phyloP scores from a whole-genome alignment of 2,888 invertebrate species.

The Epistrophe eligans region DNA sequence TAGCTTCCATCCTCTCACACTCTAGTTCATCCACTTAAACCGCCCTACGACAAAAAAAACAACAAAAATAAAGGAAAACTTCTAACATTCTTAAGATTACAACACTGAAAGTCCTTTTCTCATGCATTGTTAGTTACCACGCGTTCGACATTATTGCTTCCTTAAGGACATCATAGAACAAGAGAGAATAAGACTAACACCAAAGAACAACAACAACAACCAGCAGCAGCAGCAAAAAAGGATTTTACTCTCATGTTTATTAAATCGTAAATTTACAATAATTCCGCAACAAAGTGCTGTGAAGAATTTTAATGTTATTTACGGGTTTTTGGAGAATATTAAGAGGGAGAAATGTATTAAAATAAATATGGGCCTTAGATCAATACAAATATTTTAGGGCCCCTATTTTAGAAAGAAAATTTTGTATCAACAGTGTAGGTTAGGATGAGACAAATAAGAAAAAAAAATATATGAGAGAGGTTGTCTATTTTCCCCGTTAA shows the following conservation, averaged over 20 bases:
- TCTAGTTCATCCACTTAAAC: conserved; percentile 19
- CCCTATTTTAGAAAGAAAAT: not conserved
- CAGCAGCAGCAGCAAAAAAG: conserved; percentile 43
- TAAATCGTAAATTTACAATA: conserved; percentile 76
- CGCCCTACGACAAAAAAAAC: not conserved
- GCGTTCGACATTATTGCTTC: conserved; percentile 68
- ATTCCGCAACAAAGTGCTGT: conserved; percentile 72
- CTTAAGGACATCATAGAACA: conserved; percentile 57
- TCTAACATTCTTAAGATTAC: conserved; percentile 64
- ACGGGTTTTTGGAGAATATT: not conserved
- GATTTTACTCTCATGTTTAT: conserved; percentile 75
- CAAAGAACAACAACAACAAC: conserved; percentile 36
- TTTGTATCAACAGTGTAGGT: too few relatives aligned
- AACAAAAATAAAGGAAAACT: conserved; percentile 37
- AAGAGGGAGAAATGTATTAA: not conserved
- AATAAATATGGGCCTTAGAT: not conserved
- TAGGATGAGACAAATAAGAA: too few relatives aligned
- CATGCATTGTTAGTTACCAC: conserved; percentile 64
- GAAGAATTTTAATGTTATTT: conserved; percentile 73
- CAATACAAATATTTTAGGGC: not conserved
- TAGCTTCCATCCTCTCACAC: conserved; percentile 27
- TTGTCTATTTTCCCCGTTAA: too few relatives aligned
- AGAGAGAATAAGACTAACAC: conserved; percentile 28
- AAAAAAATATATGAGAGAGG: too few relatives aligned
- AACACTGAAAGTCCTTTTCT: conserved; percentile 41